Evolutionary conservation across 2,888 invertebrate genomes (phyloP), one percentile per base, ranked within the genome.

Genomic region (Platycheirus rosarum): DNA sequence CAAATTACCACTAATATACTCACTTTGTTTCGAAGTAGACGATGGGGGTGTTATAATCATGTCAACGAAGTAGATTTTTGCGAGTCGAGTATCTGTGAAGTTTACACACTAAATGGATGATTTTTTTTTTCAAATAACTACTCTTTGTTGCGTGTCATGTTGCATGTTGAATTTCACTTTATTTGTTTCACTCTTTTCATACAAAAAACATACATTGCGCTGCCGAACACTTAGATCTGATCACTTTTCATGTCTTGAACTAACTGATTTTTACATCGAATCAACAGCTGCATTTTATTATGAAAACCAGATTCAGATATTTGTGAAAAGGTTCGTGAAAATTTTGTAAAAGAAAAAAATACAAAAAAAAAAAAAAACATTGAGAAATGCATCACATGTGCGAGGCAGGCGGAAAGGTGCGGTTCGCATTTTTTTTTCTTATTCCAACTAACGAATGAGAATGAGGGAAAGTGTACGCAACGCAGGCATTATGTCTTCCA

Each of bases 271-370:
- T 68, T 66, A 68, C 68, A 8, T 48, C 32, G 46, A 53, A 37
- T 32, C 68, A 20, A 53, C 78, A 68, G 68, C 73, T 63, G 68
- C 68, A 73, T 78, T 78, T 57, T 78, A 78, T 73, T 68, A 73
- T 62, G 66, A 42, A 78, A 78, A 78, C 78, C 73, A 68, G 78
- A 73, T 68, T 68, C 55, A 18, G 66, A 48, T 73, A 71, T 73
- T 68, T 55, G n/a, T n/a, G 16, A 53, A 66, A 68, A 73, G 73
- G 53, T 68, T 40, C 53, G 37, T 73, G 62, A 73, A 73, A 73
- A 71, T 48, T 68, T 62, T 62, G 55, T 57, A 40, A 2, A 40
- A 55, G 23, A 37, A 55, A 55, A 40, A 53, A 26, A 49, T 26
- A 49, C 7, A 26, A 53, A 18, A 37, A 37, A 55, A 23, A 23